Conservation (phyloP, 2,797 vertebrate genomes). For the Epinephelus coioides region DNA sequence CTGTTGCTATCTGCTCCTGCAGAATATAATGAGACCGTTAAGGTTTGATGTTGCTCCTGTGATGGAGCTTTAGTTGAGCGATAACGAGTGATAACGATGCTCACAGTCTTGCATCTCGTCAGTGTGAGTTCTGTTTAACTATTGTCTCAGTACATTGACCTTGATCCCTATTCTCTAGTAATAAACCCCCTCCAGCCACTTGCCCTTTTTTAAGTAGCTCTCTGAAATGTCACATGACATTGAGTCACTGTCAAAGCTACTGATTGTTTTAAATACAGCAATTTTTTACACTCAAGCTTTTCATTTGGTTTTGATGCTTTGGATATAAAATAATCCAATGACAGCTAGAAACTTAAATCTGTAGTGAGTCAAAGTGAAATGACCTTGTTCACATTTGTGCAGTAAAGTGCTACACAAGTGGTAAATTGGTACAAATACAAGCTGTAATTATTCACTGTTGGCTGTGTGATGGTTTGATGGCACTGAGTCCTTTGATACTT, state of each 20-base stretch:
- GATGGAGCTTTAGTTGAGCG: not conserved
- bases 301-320: not conserved
- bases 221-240: not conserved
- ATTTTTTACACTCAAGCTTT: not conserved
- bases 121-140: not conserved
- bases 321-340: not conserved
- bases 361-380: not conserved
- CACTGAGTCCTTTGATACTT: no score
- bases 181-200: not conserved
- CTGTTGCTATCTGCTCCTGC: not conserved
- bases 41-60: not conserved
- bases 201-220: not conserved
- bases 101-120: not conserved
- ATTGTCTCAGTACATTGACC: not conserved
- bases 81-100: not conserved
- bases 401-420: not conserved
- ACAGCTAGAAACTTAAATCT: not conserved
- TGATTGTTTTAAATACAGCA: not conserved
- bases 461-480: no score
- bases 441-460: not conserved
- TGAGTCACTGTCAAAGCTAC: not conserved
- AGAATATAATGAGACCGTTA: slow-evolving; percentile 4
- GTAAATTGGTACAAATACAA: not conserved
- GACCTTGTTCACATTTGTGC: not conserved
- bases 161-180: not conserved